Evolutionary conservation across 1,140 invertebrate genomes (phyloP).

Genomic region (Drosophila repleta): DNA sequence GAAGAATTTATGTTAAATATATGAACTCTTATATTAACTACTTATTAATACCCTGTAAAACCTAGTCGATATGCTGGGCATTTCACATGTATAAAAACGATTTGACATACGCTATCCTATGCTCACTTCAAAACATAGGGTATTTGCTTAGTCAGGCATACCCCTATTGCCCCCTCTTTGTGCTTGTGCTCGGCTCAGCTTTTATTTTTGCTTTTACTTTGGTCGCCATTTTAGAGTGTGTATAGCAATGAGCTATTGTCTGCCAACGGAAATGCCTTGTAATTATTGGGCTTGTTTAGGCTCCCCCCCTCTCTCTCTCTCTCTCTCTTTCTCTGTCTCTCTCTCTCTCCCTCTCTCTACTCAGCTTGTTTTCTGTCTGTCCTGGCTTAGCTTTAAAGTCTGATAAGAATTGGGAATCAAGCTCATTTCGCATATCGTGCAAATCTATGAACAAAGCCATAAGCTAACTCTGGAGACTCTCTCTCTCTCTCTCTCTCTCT

Average conservation of each 20-base stretch:
- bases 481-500: too few relatives aligned
- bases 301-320: neutral
- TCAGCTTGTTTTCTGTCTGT: neutral
- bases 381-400: neutral
- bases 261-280: neutral
- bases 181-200: neutral
- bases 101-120: too few relatives aligned
- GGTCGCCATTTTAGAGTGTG: neutral
- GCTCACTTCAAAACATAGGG: neutral
- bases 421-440: constrained; percentile 27
- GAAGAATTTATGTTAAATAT: too few relatives aligned
- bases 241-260: constrained; percentile 27
- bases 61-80: too few relatives aligned
- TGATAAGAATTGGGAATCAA: constrained; percentile 19
- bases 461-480: neutral
- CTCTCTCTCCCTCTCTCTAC: neutral
- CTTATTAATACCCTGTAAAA: too few relatives aligned
- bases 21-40: too few relatives aligned
- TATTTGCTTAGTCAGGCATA: neutral
- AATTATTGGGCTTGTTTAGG: neutral
- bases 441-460: constrained; percentile 19
- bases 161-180: too few relatives aligned
- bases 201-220: constrained; percentile 5
- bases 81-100: too few relatives aligned
- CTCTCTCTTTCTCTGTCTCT: neutral